These are phyloP conservation scores for Hetaerina titia DNA, from an alignment of 2,888 invertebrate genomes.

Conservation along the genomic window DNA sequence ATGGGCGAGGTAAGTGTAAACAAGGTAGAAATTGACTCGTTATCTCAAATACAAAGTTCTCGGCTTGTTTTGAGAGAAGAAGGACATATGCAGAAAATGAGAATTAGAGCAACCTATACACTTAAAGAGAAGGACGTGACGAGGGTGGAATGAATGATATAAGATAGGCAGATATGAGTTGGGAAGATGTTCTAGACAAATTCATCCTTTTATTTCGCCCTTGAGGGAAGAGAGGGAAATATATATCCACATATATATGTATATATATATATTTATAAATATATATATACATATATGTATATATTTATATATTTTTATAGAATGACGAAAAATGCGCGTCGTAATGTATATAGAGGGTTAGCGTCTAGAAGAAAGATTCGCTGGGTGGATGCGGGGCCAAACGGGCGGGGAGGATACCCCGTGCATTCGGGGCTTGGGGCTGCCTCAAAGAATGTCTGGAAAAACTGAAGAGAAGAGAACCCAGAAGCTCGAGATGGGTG, in stretches of 20 bases:
- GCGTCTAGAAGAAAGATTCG: no score
- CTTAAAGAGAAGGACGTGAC: background rate
- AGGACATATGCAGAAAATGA: background rate
- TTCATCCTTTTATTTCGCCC: background rate
- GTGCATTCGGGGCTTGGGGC: background rate
- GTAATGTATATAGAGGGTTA: no score
- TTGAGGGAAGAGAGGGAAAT: background rate
- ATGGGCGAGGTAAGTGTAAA: background rate
- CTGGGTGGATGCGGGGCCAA: no score
- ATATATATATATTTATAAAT: no score
- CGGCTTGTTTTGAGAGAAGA: background rate
- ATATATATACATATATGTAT: no score
- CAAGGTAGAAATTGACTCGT: background rate
- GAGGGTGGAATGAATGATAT: background rate
- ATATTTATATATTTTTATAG: no score
- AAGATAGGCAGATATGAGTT: background rate
- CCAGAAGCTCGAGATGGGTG: background rate
- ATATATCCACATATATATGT: background rate
- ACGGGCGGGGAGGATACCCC: no score
- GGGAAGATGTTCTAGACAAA: background rate
- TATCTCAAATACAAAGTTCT: background rate
- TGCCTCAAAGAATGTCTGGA: background rate
- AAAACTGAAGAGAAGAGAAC: background rate
- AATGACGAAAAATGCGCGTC: background rate
- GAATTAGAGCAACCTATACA: background rate